Evolutionary conservation across 2,113 vertebrate species (phyloP).

Genomic region (Grus americana): DNA sequence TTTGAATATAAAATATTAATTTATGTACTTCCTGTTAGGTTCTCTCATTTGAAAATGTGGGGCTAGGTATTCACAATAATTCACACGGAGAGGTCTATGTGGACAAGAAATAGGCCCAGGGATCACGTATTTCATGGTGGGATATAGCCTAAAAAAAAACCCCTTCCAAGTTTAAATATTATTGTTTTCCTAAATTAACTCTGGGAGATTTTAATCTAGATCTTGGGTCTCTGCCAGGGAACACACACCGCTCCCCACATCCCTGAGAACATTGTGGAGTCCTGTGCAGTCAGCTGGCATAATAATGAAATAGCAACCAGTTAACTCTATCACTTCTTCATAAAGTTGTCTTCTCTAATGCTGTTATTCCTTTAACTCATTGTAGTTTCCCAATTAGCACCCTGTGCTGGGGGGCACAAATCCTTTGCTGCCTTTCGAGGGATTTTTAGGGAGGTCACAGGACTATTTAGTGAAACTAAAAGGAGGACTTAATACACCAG

Average conservation of each 20-base stretch:
- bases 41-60: background rate
- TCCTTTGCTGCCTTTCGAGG: background rate
- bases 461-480: background rate
- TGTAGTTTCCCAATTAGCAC: background rate
- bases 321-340: conserved; percentile 44
- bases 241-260: conserved; percentile 51
- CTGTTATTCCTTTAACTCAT: background rate
- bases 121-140: background rate
- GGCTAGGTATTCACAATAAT: background rate
- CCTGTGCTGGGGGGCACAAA: background rate
- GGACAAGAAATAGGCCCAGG: background rate
- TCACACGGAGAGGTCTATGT: background rate
- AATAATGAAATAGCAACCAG: background rate
- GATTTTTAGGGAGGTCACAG: background rate
- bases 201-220: conserved; percentile 67
- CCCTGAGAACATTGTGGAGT: conserved; percentile 54
- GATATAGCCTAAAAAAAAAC: background rate
- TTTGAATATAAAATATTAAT: background rate
- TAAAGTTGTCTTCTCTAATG: background rate
- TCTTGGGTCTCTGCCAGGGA: conserved; percentile 51
- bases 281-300: conserved; percentile 16
- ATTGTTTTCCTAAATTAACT: conserved; percentile 71
- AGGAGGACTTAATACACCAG: background rate
- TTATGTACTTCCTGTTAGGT: background rate
- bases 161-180: conserved; percentile 54